Evolutionary conservation across 2,888 invertebrate genomes (phyloP).

Genomic region (Escarpia spicata): DNA sequence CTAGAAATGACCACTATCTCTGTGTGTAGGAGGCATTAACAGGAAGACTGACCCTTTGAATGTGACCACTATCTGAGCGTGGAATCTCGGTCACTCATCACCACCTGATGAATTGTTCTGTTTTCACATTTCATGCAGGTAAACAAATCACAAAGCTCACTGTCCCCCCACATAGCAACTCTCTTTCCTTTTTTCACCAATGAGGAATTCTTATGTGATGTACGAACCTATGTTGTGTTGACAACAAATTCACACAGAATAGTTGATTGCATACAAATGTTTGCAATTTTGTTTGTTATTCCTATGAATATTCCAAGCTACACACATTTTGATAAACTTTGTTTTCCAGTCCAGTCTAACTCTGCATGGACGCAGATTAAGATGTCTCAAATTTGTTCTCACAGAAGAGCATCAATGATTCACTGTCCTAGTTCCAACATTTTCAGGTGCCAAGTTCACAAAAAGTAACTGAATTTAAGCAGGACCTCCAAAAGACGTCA

Average conservation of each 20-base stretch:
- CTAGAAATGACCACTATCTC: neutral
- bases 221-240: neutral
- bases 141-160: neutral
- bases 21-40: neutral
- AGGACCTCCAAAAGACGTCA: neutral
- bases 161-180: neutral
- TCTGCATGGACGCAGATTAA: too few species aligned
- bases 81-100: neutral
- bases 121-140: neutral
- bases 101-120: conserved; percentile 9
- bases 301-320: too few species aligned
- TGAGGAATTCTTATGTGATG: neutral
- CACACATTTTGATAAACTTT: too few species aligned
- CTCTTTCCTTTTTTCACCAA: neutral
- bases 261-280: too few species aligned
- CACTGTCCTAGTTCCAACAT: too few species aligned
- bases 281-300: too few species aligned
- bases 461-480: neutral
- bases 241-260: too few species aligned
- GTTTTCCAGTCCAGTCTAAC: too few species aligned
- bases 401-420: too few species aligned
- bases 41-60: neutral
- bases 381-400: neutral
- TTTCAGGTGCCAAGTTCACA: neutral
- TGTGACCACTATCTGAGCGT: neutral